Percentiles rank a stretch among this genome's conserved stretches.
Conservation (phyloP, 2,888 invertebrate species). For the Dugesia japonica region DNA sequence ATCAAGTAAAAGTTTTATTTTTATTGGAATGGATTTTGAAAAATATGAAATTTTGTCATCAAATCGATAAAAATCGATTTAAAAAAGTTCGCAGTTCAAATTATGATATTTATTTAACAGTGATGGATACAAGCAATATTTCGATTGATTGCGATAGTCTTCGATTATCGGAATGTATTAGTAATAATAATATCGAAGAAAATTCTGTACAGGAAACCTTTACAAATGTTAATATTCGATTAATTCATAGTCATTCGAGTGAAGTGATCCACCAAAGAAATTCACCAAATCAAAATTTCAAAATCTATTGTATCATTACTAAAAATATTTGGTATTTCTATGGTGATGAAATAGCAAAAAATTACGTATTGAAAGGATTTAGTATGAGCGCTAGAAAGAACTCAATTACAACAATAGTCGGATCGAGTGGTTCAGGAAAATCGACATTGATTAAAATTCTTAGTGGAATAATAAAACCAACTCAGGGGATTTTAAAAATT, state of each 20-base stretch:
- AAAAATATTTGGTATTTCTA: not conserved
- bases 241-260: not conserved
- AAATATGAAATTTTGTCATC: not conserved
- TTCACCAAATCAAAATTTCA: too few relatives aligned
- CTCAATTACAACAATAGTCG: conserved; percentile 65
- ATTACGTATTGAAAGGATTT: not conserved
- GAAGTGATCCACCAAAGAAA: too few relatives aligned
- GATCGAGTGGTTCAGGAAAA: conserved; percentile 81
- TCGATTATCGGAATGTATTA: too few relatives aligned
- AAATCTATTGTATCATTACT: not conserved
- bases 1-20: not conserved
- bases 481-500: not conserved
- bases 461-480: not conserved
- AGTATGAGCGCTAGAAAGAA: not conserved
- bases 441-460: conserved; percentile 56
- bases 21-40: not conserved
- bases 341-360: not conserved
- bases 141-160: too few relatives aligned
- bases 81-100: too few relatives aligned
- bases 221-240: not conserved
- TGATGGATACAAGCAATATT: too few relatives aligned
- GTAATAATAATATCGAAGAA: too few relatives aligned
- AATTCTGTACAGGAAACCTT: too few relatives aligned
- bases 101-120: too few relatives aligned
- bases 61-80: too few relatives aligned